Conservation (phyloP, 2,888 invertebrate genomes). For the Aleiodes testaceus region DNA sequence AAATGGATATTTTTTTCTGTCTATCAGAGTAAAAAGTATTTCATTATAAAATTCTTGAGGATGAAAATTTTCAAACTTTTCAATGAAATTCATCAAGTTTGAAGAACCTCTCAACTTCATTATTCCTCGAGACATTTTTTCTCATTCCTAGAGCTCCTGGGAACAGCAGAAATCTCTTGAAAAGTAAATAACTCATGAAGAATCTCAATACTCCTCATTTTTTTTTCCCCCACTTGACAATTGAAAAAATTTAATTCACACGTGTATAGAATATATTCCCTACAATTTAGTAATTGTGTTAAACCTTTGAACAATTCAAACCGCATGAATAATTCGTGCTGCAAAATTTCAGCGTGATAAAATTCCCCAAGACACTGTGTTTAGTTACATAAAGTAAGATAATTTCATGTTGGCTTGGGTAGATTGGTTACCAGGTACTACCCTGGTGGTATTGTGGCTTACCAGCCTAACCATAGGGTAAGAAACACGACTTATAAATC, state of each 20-base stretch:
- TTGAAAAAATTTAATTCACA: neutral
- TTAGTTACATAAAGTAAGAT: neutral
- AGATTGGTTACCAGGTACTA: conserved; percentile 14
- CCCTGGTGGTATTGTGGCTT: neutral
- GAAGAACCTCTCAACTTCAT: too few species aligned
- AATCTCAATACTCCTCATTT: too few species aligned
- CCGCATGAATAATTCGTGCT: conserved; percentile 1
- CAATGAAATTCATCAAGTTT: too few species aligned
- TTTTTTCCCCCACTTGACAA: too few species aligned
- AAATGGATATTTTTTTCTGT: too few species aligned
- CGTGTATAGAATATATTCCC: neutral
- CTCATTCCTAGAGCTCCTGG: too few species aligned
- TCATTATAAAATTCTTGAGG: too few species aligned
- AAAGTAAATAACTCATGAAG: too few species aligned
- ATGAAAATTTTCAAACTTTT: too few species aligned
- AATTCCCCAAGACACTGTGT: neutral
- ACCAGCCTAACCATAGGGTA: conserved; percentile 14
- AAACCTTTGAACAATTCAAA: neutral
- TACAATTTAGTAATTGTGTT: neutral
- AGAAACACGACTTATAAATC: conserved; percentile 50
- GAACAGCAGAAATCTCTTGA: too few species aligned
- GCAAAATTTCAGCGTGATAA: neutral
- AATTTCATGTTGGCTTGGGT: conserved; percentile 1
- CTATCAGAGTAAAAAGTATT: too few species aligned
- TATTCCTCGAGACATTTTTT: too few species aligned